Conservation (phyloP, 2,888 invertebrate species). For the Agrenia bidenticulata region DNA sequence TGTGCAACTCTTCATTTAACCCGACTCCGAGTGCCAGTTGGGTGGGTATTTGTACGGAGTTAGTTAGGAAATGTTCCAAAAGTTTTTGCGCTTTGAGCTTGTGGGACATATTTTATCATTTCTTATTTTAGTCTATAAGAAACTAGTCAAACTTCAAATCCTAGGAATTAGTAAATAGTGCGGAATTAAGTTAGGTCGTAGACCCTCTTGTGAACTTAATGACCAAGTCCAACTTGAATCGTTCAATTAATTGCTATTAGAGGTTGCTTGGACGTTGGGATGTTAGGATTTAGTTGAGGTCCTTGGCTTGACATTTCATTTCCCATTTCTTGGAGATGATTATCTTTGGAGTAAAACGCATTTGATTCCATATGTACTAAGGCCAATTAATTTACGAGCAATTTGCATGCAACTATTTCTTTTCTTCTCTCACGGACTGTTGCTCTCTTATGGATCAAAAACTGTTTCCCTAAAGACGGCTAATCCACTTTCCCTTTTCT, state of each 20-base stretch:
- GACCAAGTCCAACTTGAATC: neutral
- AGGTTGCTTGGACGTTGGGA: no score
- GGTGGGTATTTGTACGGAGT: no score
- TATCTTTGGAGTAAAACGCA: neutral
- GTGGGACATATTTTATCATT: no score
- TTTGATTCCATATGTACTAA: neutral
- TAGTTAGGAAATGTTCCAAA: no score
- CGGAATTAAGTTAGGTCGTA: neutral
- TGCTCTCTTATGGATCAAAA: neutral
- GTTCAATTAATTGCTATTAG: no score
- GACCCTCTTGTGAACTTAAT: neutral
- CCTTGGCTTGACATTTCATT: constrained; percentile 7
- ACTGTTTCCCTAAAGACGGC: neutral
- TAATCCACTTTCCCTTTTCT: no score
- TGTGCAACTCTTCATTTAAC: no score
- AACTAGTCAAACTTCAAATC: no score
- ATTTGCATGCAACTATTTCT: constrained; percentile 9
- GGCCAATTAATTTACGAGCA: neutral
- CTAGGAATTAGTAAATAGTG: neutral
- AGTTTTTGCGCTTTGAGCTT: no score
- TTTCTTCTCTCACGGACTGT: neutral
- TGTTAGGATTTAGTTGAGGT: neutral
- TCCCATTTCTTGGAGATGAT: neutral
- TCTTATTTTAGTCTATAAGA: no score
- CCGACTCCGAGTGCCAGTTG: no score